Evolutionary conservation across 2,888 invertebrate species (phyloP).

Genomic region (Leptodirus hochenwartii): DNA sequence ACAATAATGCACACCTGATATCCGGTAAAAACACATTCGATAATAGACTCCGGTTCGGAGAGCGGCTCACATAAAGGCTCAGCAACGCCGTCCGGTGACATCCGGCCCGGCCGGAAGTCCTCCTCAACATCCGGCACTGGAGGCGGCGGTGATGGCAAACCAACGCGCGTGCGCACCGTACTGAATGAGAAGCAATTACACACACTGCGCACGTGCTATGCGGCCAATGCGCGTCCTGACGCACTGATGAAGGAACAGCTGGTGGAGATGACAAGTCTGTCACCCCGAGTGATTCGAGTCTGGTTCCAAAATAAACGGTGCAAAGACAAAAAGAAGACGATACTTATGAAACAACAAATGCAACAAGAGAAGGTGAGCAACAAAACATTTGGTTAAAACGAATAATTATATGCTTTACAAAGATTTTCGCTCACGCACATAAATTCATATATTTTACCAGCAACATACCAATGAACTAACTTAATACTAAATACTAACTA

Average conservation of each 20-base stretch:
- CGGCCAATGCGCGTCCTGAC: conserved; percentile 94
- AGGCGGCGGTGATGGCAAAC: conserved; percentile 70
- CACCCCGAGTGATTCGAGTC: conserved; percentile 93
- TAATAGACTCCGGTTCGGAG: conserved; percentile 82
- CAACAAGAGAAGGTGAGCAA: conserved; percentile 90
- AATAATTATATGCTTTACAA: not conserved
- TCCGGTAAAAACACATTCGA: conserved; percentile 5
- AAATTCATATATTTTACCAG: too few species aligned
- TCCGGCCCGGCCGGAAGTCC: conserved; percentile 24
- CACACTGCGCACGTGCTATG: conserved; percentile 93
- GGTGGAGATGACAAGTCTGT: conserved; percentile 96
- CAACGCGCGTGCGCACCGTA: conserved; percentile 96
- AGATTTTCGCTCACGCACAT: too few species aligned
- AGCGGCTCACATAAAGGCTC: conserved; percentile 74
- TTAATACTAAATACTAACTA: too few species aligned
- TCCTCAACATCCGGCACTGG: conserved; percentile 21
- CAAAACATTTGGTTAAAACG: conserved; percentile 5
- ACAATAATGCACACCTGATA: not conserved
- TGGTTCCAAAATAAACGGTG: conserved; percentile 99
- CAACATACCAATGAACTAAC: too few species aligned
- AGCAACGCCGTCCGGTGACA: conserved; percentile 25
- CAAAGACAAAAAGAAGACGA: conserved; percentile 94
- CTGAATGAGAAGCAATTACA: conserved; percentile 97
- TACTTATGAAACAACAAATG: conserved; percentile 94
- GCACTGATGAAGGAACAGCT: conserved; percentile 98